Evolutionary conservation across 2,888 invertebrate genomes (phyloP).

Genomic region (Silvanus unidentatus): DNA sequence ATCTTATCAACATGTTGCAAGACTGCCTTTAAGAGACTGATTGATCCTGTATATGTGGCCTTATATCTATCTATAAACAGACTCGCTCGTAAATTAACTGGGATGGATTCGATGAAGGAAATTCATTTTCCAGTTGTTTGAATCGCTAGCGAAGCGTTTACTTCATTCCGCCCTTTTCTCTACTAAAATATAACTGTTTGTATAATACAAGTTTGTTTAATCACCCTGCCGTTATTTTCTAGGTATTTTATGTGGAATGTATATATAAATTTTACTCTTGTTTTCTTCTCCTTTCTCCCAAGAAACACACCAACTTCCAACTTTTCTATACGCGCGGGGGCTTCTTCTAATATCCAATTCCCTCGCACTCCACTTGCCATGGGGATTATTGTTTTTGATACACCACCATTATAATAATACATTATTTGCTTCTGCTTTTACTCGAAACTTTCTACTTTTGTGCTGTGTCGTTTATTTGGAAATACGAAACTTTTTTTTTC

Average conservation of each 20-base stretch:
- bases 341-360: too few relatives aligned
- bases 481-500: too few relatives aligned
- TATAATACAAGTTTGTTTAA: slow-evolving; percentile 38
- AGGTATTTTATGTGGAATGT: slow-evolving; percentile 31
- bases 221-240: slow-evolving; percentile 36
- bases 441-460: too few relatives aligned
- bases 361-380: slow-evolving; percentile 11
- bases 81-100: slow-evolving; percentile 47
- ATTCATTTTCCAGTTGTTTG: slow-evolving; percentile 51
- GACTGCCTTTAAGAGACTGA: slow-evolving; percentile 44
- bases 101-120: slow-evolving; percentile 48
- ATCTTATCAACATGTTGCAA: slow-evolving; percentile 49
- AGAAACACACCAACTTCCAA: too few relatives aligned
- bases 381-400: slow-evolving; percentile 15
- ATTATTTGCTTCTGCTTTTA: too few relatives aligned
- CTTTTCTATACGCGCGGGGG: too few relatives aligned
- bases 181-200: slow-evolving; percentile 28
- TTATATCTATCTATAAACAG: slow-evolving; percentile 48
- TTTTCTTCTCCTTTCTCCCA: too few relatives aligned
- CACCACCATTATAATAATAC: too few relatives aligned
- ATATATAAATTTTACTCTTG: slow-evolving; percentile 24
- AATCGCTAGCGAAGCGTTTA: slow-evolving; percentile 44
- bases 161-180: slow-evolving; percentile 40
- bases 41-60: slow-evolving; percentile 43
- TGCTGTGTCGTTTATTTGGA: too few relatives aligned